Evolutionary conservation across 2,797 vertebrate species (phyloP).

Genomic region (Ctenochaetus hawaiiensis): DNA sequence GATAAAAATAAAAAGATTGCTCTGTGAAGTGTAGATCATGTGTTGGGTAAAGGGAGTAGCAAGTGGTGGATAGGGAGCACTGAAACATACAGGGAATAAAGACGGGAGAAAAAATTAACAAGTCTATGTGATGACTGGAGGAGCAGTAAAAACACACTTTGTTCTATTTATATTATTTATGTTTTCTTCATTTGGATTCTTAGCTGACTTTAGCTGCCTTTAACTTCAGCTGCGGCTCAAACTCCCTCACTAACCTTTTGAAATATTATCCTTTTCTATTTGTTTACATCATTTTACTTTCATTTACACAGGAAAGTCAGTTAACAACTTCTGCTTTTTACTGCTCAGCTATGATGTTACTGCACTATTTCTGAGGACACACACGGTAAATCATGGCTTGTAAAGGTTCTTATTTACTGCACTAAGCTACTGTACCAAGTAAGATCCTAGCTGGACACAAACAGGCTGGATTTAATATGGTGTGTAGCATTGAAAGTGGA

Average conservation of each 20-base stretch:
- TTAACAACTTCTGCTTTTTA: conserved; percentile 6
- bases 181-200: conserved; percentile 45
- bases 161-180: conserved; percentile 55
- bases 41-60: conserved; percentile 28
- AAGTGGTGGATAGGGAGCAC: conserved; percentile 30
- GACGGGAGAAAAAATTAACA: conserved; percentile 39
- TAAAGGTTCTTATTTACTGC: conserved; percentile 38
- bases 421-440: conserved; percentile 44
- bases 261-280: conserved; percentile 27
- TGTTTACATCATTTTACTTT: conserved; percentile 38
- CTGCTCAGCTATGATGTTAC: conserved; percentile 12
- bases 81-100: conserved; percentile 35
- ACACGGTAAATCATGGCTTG: conserved; percentile 47
- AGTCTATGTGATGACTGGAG: conserved; percentile 37
- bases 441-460: conserved; percentile 53
- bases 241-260: conserved; percentile 24
- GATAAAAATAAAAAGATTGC: conserved; percentile 18
- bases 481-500: conserved; percentile 54
- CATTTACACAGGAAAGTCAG: conserved; percentile 26
- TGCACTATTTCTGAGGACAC: conserved; percentile 17
- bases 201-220: conserved; percentile 26
- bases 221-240: conserved; percentile 16
- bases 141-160: conserved; percentile 47
- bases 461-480: conserved; percentile 47
- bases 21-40: conserved; percentile 54